These are phyloP conservation scores for Ephydatia muelleri DNA, from an alignment of 37 sponge, comb jelly and placozoan genomes.

Conservation along the genomic window DNA sequence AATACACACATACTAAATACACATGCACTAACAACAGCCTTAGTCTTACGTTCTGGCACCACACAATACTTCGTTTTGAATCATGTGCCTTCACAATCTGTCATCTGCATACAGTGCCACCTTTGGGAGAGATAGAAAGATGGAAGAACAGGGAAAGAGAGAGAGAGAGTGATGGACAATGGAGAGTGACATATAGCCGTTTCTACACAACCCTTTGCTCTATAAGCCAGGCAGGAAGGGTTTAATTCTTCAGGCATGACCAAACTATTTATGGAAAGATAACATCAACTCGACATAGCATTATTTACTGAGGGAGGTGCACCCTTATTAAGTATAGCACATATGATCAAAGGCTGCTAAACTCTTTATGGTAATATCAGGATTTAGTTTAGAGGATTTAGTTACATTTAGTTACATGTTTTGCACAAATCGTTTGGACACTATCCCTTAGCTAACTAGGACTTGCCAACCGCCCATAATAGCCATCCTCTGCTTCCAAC, in stretches of 20 bases:
- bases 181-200: not conserved
- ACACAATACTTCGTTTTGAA: not conserved
- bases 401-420: not conserved
- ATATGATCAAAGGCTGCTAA: not conserved
- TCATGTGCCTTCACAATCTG: conserved; percentile 1
- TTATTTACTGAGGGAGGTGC: not conserved
- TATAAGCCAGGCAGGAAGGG: not conserved
- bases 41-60: not conserved
- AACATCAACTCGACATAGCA: not conserved
- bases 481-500: not conserved
- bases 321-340: not conserved
- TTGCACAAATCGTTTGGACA: not conserved
- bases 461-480: not conserved
- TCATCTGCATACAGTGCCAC: not conserved
- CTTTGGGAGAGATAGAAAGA: not conserved
- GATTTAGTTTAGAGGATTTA: not conserved
- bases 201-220: not conserved
- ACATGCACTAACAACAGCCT: not conserved
- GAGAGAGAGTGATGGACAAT: not conserved
- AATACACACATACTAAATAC: not conserved
- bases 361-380: not conserved
- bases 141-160: conserved; percentile 1
- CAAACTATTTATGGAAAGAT: not conserved
- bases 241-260: not conserved
- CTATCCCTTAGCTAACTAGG: not conserved